Percentiles rank a stretch among this genome's conserved stretches.
phyloP scores from a whole-genome alignment of 2,113 vertebrate genomes.

The Orcinus orca region DNA sequence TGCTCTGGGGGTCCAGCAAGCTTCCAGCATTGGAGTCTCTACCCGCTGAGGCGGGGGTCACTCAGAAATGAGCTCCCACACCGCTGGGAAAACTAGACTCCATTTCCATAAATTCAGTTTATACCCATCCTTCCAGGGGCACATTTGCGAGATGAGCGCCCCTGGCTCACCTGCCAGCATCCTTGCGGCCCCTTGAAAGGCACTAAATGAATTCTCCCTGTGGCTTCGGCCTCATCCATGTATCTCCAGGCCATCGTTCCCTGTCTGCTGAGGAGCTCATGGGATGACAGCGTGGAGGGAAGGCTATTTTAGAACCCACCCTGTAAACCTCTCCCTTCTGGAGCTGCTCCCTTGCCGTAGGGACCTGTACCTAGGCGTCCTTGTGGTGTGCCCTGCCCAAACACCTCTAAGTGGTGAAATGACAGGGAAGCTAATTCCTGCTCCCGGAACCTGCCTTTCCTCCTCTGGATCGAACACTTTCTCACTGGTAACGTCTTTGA shows the following conservation, averaged over 20 bases:
- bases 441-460: neutral
- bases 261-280: rapidly evolving
- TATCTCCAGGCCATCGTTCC: neutral
- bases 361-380: neutral
- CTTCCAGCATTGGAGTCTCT: rapidly evolving
- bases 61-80: neutral
- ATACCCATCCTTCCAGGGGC: neutral
- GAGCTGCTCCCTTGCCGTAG: neutral
- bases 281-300: rapidly evolving
- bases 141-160: neutral
- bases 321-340: neutral
- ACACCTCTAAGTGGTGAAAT: neutral
- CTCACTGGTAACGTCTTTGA: neutral
- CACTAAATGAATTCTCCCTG: neutral
- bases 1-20: neutral
- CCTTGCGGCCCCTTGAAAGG: neutral
- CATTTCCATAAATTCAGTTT: neutral
- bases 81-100: neutral
- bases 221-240: neutral
- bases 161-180: neutral
- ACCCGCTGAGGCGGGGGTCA: neutral
- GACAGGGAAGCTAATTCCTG: neutral
- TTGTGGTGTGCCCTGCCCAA: neutral
- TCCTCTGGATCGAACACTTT: neutral
- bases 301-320: neutral